Conservation (phyloP, 1,140 invertebrate species). For the Cydia strobilella region DNA sequence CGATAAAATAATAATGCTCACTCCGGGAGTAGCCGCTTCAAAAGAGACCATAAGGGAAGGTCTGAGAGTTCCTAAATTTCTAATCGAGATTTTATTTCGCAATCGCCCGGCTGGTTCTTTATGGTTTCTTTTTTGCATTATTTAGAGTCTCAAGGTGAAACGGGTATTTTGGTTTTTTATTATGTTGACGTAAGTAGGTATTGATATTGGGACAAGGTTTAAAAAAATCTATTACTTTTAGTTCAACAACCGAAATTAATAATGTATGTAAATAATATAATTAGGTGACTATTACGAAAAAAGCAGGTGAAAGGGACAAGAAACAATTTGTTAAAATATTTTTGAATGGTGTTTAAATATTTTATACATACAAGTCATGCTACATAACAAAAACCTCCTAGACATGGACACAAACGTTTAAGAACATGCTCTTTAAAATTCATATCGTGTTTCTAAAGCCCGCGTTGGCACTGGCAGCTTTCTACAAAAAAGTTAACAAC, state of each 20-base stretch:
- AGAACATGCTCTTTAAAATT: slow-evolving; percentile 67
- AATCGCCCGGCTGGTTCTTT: slow-evolving; percentile 56
- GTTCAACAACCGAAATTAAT: neutral
- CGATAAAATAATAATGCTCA: slow-evolving; percentile 72
- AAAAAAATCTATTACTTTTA: neutral
- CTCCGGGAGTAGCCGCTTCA: slow-evolving; percentile 45
- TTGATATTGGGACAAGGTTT: slow-evolving; percentile 12
- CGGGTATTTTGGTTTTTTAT: slow-evolving; percentile 44
- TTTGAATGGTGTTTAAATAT: slow-evolving; percentile 15
- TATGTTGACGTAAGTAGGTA: slow-evolving; percentile 18
- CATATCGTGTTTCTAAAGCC: slow-evolving; percentile 64
- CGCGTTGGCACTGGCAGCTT: slow-evolving; percentile 58
- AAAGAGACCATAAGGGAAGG: slow-evolving; percentile 59
- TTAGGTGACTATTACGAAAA: neutral
- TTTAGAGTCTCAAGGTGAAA: slow-evolving; percentile 58
- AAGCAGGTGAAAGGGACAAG: slow-evolving; percentile 12
- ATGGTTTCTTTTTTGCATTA: slow-evolving; percentile 59
- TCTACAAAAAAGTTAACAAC: slow-evolving; percentile 56
- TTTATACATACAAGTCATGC: slow-evolving; percentile 24
- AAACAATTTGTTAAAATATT: slow-evolving; percentile 7
- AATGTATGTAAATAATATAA: slow-evolving; percentile 3
- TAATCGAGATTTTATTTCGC: slow-evolving; percentile 69
- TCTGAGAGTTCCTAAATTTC: slow-evolving; percentile 65
- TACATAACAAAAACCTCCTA: slow-evolving; percentile 11
- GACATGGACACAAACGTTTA: slow-evolving; percentile 9